Evolutionary conservation across 2,797 vertebrate genomes (phyloP).

Genomic region (Aotus griseimembra): DNA sequence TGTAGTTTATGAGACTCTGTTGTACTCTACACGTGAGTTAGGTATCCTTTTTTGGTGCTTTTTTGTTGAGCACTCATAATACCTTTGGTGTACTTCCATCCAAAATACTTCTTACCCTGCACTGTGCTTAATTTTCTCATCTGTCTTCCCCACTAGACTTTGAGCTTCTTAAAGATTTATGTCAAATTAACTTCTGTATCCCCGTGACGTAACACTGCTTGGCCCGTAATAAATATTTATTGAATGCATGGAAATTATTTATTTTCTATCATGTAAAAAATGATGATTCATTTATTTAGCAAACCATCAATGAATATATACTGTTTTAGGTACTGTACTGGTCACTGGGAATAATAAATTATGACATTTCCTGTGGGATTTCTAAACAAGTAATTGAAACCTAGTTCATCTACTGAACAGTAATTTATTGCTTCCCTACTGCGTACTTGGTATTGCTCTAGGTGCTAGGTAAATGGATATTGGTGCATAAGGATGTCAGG

Average conservation of each 20-base stretch:
- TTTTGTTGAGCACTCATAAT: not conserved
- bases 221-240: not conserved
- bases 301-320: not conserved
- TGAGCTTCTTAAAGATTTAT: conserved; percentile 17
- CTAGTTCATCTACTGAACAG: not conserved
- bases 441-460: not conserved
- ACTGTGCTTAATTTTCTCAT: not conserved
- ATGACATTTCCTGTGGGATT: not conserved
- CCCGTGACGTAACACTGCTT: not conserved
- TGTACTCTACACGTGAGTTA: too few species aligned
- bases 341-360: not conserved
- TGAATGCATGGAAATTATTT: not conserved
- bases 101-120: not conserved
- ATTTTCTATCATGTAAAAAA: conserved; percentile 9
- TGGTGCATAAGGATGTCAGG: not conserved
- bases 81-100: not conserved
- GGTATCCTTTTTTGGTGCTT: not conserved
- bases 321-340: not conserved
- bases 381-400: not conserved
- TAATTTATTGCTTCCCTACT: not conserved
- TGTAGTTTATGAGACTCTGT: not conserved
- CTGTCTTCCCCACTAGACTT: not conserved
- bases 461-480: not conserved
- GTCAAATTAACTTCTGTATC: not conserved
- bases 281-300: not conserved